Percentiles rank a stretch among this genome's conserved stretches.
Conservation (phyloP, 2,113 vertebrate genomes). For the Sceloporus tristichus region DNA sequence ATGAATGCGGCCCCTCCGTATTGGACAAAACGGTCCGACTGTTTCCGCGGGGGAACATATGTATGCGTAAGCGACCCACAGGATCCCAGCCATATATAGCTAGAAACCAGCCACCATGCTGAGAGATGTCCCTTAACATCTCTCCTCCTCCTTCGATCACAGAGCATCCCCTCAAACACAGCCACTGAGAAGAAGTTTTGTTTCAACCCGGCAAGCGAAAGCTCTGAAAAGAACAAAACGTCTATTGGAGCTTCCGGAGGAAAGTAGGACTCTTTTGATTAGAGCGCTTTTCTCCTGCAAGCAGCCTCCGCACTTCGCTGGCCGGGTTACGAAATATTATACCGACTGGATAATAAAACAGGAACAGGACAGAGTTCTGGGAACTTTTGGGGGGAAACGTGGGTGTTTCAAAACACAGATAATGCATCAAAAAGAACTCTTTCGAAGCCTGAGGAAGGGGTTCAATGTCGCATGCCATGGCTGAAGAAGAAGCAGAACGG, state of each 20-base stretch:
- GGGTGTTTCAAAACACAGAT: background rate
- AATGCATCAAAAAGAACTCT: background rate
- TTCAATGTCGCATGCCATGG: background rate
- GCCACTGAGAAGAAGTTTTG: background rate
- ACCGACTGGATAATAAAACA: background rate
- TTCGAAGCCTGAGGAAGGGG: background rate
- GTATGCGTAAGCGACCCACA: background rate
- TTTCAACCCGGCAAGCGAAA: background rate
- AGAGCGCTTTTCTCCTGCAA: too few species aligned
- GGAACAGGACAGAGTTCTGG: background rate
- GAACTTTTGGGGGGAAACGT: background rate
- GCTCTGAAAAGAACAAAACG: background rate
- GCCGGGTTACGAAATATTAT: background rate
- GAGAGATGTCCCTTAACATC: background rate
- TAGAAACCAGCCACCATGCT: background rate
- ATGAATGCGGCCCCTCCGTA: too few species aligned
- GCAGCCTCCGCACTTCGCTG: background rate
- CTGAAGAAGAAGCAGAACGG: background rate
- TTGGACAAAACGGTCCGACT: too few species aligned
- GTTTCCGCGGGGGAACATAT: too few species aligned
- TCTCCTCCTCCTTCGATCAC: background rate
- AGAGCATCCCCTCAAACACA: background rate
- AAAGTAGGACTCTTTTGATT: slow-evolving; percentile 22
- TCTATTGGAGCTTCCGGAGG: background rate
- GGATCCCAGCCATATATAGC: background rate